These are phyloP conservation scores for Halotydeus destructor DNA, from an alignment of 1,140 invertebrate genomes.

Conservation along the genomic window DNA sequence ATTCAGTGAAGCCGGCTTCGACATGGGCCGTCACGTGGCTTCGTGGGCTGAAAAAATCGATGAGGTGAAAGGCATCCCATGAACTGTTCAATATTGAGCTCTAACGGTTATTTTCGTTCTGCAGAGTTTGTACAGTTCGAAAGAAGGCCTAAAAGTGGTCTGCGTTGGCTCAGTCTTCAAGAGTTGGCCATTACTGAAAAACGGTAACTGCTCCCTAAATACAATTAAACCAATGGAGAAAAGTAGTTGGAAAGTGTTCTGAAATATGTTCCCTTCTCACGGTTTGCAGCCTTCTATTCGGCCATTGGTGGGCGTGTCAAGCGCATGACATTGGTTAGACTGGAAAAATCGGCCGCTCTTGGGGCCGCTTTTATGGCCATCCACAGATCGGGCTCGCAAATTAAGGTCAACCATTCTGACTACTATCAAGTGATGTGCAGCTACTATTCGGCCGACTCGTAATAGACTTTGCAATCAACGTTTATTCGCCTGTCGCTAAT, in stretches of 20 bases:
- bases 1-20: constrained; percentile 51
- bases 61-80: constrained; percentile 25
- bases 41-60: constrained; percentile 46
- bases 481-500: no score
- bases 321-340: constrained; percentile 38
- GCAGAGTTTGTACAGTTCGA: constrained; percentile 2
- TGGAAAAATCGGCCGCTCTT: constrained; percentile 41
- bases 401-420: no score
- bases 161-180: constrained; percentile 91
- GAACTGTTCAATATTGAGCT: background rate
- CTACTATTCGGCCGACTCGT: no score
- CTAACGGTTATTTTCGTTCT: background rate
- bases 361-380: constrained; percentile 53
- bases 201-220: constrained; percentile 31
- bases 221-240: background rate
- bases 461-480: no score
- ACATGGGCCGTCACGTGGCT: constrained; percentile 46
- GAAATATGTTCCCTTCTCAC: no score
- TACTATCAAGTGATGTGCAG: no score
- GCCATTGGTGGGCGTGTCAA: no score
- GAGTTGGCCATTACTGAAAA: constrained; percentile 58
- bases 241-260: no score
- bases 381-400: constrained; percentile 35
- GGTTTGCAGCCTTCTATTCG: no score
- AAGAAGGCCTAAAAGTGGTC: constrained; percentile 51